A percentile compares a stretch with the other conserved stretches of the same genome.
Evolutionary conservation across 2,888 invertebrate genomes (phyloP).

Genomic region (Scaptodrosophila latifasciaeformis): DNA sequence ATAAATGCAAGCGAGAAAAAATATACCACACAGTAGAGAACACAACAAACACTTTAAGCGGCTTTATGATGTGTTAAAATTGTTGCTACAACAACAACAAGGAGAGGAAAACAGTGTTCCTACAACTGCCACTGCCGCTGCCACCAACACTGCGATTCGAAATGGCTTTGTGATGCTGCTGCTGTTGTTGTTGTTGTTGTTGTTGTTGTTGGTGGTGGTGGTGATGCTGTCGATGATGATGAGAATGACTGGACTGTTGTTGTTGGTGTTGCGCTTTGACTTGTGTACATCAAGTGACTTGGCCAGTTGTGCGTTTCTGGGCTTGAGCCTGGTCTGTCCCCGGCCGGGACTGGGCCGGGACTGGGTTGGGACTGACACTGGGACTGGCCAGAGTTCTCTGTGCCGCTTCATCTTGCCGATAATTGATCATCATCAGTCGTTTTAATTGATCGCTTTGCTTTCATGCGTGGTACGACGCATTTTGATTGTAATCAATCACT

Average conservation of each 20-base stretch:
- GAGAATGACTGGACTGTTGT: no score
- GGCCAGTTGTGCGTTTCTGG: no score
- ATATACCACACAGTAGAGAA: no score
- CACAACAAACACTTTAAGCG: conserved; percentile 58
- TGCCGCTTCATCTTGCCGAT: conserved; percentile 44
- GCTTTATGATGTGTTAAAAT: conserved; percentile 67
- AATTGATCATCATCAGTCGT: conserved; percentile 67
- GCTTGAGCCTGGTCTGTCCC: no score
- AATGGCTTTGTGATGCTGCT: not conserved
- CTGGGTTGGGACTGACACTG: no score
- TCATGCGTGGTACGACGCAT: conserved; percentile 32
- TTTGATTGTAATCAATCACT: conserved; percentile 67
- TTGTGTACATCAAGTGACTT: no score
- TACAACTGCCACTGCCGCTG: not conserved
- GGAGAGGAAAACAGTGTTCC: not conserved
- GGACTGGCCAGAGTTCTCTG: no score
- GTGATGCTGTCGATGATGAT: no score
- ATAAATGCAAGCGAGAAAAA: no score
- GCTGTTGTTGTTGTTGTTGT: conserved; percentile 27
- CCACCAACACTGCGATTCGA: no score
- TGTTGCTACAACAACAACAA: conserved; percentile 41
- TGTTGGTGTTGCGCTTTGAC: no score
- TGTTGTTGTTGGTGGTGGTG: not conserved
- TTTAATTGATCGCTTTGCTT: conserved; percentile 61
- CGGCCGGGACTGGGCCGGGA: no score